Percentiles rank a stretch among this genome's conserved stretches.
Evolutionary conservation across 2,797 vertebrate species (phyloP).

Genomic region (Mus minutoides): DNA sequence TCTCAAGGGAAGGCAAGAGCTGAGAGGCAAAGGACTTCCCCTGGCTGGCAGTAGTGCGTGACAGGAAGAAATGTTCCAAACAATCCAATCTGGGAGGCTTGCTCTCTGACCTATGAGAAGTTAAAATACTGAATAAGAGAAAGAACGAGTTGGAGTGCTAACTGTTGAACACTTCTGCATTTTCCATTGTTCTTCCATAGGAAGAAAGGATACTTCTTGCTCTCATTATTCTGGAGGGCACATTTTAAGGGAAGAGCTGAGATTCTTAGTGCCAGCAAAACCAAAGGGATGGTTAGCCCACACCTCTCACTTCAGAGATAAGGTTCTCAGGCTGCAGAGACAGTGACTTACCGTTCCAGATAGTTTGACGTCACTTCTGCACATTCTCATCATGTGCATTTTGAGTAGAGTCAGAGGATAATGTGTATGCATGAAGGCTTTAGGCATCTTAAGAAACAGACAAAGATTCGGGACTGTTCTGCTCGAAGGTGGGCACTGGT

Average conservation of each 20-base stretch:
- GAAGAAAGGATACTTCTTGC: background rate
- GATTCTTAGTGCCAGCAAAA: background rate
- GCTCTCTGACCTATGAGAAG: background rate
- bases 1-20: background rate
- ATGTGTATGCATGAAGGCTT: background rate
- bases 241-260: background rate
- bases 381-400: background rate
- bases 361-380: background rate
- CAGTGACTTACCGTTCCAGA: background rate
- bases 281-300: background rate
- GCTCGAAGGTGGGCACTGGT: background rate
- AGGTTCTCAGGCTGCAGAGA: background rate
- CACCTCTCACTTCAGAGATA: background rate
- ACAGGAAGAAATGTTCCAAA: background rate
- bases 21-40: background rate
- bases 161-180: background rate
- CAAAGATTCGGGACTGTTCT: background rate
- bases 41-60: background rate
- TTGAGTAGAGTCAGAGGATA: background rate
- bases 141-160: background rate
- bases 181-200: background rate
- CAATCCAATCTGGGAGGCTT: background rate
- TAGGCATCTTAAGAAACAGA: background rate
- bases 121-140: background rate
- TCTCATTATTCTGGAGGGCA: background rate